Base-by-base conservation (phyloP, 2,888 invertebrate genomes). In the Aphelenchoides bicaudatus region DNA sequence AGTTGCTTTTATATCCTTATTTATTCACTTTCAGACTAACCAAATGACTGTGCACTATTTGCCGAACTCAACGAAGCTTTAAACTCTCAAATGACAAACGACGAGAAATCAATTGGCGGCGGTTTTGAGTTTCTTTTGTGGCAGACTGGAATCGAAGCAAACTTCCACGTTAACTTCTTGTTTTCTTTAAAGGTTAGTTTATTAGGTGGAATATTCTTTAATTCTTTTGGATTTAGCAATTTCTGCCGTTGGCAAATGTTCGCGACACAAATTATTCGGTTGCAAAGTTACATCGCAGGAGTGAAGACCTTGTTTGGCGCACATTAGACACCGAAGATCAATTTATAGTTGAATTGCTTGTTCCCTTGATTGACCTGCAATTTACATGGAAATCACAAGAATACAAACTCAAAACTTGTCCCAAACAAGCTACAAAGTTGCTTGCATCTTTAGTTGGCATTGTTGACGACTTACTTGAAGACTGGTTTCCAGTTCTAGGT, bases 391-490 rank as follows among this genome's bases (percentile, higher is more conserved):
- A 51, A 51, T 34, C 38, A 43, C 21, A 38, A n/a, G 52, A 51
- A 8, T 51, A 51, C 21, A 1, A 23, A 10, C 23, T 51, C 59
- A 54, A n/a, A n/a, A 39, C 37, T 34, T 60, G 19, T 16, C 39
- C 34, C 3, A 27, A 51, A 34, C 52, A 51, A 3, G 52, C 52
- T 13, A 61, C 59, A 2, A 39, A 53, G 23, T 57, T 93, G 16
- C 80, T 93, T 57, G 89, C 93, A 0, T 81, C 92, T 29, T 86
- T 90, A 2, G 90, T 94, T 0, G 94, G 94, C 80, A 92, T 94
- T 78, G 88, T 98, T 63, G 98, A 98, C 80, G 86, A 92, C 52
- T 82, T 98, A 49, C 83, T 98, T 0, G 96, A 98, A 80, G 96
- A 98, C 81, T 98, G 96, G 96, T 96, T 94, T 59, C 64, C 65